Conservation (phyloP, 2,888 invertebrate genomes). For the Acleris literana region DNA sequence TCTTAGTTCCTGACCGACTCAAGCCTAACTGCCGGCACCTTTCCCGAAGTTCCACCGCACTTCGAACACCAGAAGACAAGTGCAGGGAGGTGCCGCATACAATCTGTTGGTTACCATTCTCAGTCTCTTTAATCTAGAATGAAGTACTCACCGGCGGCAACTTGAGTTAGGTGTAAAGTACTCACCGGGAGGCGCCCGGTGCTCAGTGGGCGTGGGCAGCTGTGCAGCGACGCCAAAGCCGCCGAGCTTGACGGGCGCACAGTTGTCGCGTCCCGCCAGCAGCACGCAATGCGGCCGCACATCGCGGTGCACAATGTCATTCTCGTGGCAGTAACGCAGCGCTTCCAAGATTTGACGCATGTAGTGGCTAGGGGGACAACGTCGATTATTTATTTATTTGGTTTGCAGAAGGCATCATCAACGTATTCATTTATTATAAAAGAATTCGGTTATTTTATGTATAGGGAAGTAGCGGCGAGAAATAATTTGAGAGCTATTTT, state of each 20-base stretch:
- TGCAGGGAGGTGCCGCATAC: too few relatives aligned
- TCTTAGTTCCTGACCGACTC: too few relatives aligned
- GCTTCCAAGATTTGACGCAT: slow-evolving; percentile 99
- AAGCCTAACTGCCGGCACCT: too few relatives aligned
- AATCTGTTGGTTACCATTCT: too few relatives aligned
- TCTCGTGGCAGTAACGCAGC: slow-evolving; percentile 98
- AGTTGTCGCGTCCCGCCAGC: slow-evolving; percentile 97
- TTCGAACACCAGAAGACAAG: too few relatives aligned
- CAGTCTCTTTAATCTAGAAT: too few relatives aligned
- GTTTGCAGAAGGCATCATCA: background rate
- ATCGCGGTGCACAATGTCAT: slow-evolving; percentile 98
- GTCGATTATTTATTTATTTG: background rate
- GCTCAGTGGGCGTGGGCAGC: slow-evolving; percentile 89
- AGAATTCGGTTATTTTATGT: too few relatives aligned
- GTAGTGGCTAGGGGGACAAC: slow-evolving; percentile 92
- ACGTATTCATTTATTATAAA: too few relatives aligned
- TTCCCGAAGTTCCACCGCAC: too few relatives aligned
- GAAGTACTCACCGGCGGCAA: too few relatives aligned
- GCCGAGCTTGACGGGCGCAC: slow-evolving; percentile 98
- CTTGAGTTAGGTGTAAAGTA: background rate
- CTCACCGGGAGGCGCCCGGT: slow-evolving; percentile 69
- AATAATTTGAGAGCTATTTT: too few relatives aligned
- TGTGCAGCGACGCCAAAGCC: slow-evolving; percentile 99
- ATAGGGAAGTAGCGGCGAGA: too few relatives aligned
- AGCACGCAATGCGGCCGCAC: slow-evolving; percentile 98